phyloP scores from a whole-genome alignment of 2,113 vertebrate genomes.

The Ovibos moschatus region DNA sequence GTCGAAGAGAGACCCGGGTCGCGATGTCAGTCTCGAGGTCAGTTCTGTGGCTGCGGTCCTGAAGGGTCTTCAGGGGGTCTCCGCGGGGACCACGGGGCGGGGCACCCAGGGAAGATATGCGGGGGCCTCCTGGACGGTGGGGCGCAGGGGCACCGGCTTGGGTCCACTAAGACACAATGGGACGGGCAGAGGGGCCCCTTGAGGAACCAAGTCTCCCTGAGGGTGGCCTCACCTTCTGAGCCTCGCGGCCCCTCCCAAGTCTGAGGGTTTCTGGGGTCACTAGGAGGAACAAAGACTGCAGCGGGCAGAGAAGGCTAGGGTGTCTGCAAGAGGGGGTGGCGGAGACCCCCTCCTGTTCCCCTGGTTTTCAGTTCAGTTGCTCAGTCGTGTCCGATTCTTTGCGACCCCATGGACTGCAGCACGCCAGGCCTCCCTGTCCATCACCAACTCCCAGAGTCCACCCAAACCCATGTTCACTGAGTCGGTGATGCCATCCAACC shows the following conservation, averaged over 20 bases:
- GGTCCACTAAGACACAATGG: background rate
- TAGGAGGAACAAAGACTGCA: background rate
- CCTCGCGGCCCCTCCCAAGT: background rate
- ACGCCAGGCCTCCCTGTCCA: no score
- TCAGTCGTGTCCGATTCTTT: no score
- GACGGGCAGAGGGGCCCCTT: background rate
- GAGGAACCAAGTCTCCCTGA: background rate
- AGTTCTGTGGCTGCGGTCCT: background rate
- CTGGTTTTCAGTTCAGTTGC: background rate
- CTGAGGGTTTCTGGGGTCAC: background rate
- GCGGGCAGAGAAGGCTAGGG: background rate
- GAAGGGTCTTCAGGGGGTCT: background rate
- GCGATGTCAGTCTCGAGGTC: background rate
- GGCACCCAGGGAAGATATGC: background rate
- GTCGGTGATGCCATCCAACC: no score
- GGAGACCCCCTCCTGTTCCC: background rate
- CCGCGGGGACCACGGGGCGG: rapidly evolving
- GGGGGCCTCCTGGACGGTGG: background rate
- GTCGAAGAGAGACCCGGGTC: background rate
- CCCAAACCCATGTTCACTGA: no score
- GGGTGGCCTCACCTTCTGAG: background rate
- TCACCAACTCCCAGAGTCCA: no score
- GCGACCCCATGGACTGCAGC: no score
- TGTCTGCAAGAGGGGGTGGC: no score
- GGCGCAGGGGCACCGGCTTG: rapidly evolving